Evolutionary conservation across 2,113 vertebrate genomes (phyloP).

Genomic region (Sinosuthora webbiana): DNA sequence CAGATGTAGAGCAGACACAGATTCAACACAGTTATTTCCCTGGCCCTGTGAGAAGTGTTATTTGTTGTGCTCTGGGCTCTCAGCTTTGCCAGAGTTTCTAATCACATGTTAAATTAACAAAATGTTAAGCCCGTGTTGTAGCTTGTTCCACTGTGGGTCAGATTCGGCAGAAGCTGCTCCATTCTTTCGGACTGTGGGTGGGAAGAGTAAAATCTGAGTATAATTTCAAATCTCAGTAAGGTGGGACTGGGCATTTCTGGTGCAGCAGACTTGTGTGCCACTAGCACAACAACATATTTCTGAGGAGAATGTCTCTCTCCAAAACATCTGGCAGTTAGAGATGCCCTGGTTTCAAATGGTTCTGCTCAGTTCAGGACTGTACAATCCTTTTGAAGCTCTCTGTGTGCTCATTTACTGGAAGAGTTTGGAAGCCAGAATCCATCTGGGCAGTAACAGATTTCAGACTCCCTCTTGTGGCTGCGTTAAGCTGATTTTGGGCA

Average conservation of each 20-base stretch:
- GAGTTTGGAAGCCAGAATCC: not conserved
- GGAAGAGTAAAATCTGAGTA: not conserved
- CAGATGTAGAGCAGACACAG: slow-evolving; percentile 39
- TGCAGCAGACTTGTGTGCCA: not conserved
- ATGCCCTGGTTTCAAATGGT: not conserved
- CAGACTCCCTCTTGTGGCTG: slow-evolving; percentile 69
- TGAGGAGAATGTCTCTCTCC: not conserved
- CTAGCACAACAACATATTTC: not conserved
- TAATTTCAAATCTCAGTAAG: not conserved
- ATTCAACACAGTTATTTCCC: slow-evolving; percentile 15
- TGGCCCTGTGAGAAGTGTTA: not conserved
- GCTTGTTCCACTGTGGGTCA: not conserved
- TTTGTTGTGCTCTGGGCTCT: not conserved
- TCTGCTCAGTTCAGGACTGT: not conserved
- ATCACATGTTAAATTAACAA: slow-evolving; percentile 11
- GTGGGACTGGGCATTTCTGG: not conserved
- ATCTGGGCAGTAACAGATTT: not conserved
- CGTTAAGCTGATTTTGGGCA: not conserved
- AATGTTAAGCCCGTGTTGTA: not conserved
- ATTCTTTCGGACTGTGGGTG: not conserved
- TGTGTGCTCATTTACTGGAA: too few relatives aligned
- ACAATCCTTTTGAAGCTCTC: not conserved
- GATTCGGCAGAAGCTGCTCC: not conserved
- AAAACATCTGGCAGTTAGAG: not conserved
- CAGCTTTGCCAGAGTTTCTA: slow-evolving; percentile 46